A percentile compares a stretch with the other conserved stretches of the same genome.
phyloP scores from a whole-genome alignment of 2,888 invertebrate genomes.

The Pollenia griseotomentosa region DNA sequence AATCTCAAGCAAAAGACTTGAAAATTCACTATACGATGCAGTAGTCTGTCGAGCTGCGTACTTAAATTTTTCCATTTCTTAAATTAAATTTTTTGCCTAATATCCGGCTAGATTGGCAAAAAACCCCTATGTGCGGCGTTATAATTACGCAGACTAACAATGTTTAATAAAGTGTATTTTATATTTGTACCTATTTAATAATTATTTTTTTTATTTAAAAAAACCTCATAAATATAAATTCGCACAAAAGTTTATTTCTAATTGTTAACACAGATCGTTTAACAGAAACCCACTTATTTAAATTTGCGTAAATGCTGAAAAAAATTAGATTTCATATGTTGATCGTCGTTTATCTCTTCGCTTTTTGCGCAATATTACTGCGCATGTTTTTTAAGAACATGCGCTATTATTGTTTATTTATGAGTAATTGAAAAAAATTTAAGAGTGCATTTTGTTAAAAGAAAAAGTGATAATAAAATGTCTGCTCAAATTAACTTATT shows the following conservation, averaged over 20 bases:
- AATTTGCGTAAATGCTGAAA: slow-evolving; percentile 2
- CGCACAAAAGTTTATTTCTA: neutral
- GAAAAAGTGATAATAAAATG: slow-evolving; percentile 3
- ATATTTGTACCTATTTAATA: no score
- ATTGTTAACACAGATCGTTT: neutral
- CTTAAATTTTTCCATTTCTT: no score
- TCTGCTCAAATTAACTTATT: slow-evolving; percentile 15
- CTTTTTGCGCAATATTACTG: neutral
- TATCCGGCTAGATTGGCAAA: no score
- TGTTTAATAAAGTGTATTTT: no score
- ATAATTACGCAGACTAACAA: no score
- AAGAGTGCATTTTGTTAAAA: neutral
- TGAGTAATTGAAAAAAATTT: slow-evolving; percentile 36
- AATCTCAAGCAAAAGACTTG: no score
- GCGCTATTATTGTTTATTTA: slow-evolving; percentile 56
- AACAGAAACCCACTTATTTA: slow-evolving; percentile 43
- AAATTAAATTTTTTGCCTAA: no score
- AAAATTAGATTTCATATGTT: slow-evolving; percentile 26
- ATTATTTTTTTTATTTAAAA: no score
- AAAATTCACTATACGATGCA: no score
- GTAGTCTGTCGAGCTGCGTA: no score
- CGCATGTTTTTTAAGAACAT: slow-evolving; percentile 57
- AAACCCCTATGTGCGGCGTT: no score
- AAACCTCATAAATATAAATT: no score
- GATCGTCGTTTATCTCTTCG: neutral